phyloP scores from a whole-genome alignment of 1,140 invertebrate species.

The Neuroterus valhalla region DNA sequence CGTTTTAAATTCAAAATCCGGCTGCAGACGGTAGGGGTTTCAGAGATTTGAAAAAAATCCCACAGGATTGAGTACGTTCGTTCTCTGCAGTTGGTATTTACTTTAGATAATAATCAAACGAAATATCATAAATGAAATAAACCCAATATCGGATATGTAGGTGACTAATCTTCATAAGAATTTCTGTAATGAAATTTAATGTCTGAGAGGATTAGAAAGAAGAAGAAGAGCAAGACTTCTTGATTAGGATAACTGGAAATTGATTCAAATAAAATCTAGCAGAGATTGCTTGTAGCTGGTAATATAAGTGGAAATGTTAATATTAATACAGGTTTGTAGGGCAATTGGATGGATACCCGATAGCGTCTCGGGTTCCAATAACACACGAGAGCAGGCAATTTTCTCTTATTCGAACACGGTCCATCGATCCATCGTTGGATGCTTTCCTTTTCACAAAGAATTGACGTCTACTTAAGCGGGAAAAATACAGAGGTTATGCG shows the following conservation, averaged over 20 bases:
- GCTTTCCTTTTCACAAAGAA: background rate
- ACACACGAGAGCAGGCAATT: slow-evolving; percentile 27
- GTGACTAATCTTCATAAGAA: too few species aligned
- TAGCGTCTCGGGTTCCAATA: slow-evolving; percentile 28
- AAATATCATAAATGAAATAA: too few species aligned
- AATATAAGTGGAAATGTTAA: slow-evolving; percentile 21
- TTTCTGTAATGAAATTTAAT: too few species aligned
- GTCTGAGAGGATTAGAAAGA: too few species aligned
- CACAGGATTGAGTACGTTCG: too few species aligned
- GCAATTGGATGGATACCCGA: slow-evolving; percentile 27
- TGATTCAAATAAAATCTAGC: slow-evolving; percentile 23
- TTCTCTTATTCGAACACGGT: slow-evolving; percentile 23
- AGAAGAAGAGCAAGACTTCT: background rate
- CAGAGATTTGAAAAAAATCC: too few species aligned
- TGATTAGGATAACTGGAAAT: background rate
- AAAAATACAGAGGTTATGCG: background rate
- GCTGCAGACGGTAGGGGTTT: too few species aligned
- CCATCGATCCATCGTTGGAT: slow-evolving; percentile 1
- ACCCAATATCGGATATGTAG: too few species aligned
- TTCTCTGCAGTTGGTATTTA: too few species aligned
- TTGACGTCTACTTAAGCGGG: background rate
- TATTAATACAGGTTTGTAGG: slow-evolving; percentile 28
- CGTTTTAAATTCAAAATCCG: too few species aligned
- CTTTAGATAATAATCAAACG: too few species aligned
- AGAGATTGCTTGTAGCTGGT: background rate